These are phyloP conservation scores for Uria lomvia DNA, from an alignment of 2,113 vertebrate genomes.

Conservation along the genomic window DNA sequence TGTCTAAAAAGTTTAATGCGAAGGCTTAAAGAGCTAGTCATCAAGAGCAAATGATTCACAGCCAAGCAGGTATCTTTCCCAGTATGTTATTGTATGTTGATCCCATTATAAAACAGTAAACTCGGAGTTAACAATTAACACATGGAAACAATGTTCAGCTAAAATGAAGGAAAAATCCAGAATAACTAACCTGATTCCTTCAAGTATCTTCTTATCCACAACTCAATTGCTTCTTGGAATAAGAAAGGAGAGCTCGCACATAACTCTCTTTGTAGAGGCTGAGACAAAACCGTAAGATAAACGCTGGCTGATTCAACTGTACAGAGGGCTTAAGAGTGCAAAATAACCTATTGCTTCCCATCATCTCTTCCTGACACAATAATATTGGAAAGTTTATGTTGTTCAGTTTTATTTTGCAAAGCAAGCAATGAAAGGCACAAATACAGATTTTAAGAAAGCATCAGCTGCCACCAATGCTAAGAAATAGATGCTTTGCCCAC, in stretches of 20 bases:
- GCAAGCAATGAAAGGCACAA: neutral
- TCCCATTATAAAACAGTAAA: neutral
- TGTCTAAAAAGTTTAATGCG: neutral
- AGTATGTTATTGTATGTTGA: neutral
- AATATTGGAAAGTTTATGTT: neutral
- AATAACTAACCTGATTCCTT: neutral
- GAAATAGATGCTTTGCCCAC: neutral
- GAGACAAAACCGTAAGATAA: neutral
- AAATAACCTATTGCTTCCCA: neutral
- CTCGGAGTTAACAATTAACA: neutral
- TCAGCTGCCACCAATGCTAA: neutral
- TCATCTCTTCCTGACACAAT: neutral
- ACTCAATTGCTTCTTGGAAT: fast-evolving
- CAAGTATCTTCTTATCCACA: neutral
- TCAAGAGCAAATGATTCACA: neutral
- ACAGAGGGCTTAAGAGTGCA: neutral
- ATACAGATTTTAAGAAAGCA: neutral
- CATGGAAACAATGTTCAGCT: neutral
- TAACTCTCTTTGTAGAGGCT: neutral
- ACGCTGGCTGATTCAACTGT: neutral
- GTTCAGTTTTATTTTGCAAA: neutral
- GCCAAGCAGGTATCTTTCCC: neutral
- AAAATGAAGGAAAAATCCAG: neutral
- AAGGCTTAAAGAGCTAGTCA: neutral
- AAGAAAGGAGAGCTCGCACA: neutral